Base-by-base conservation (phyloP, 2,888 invertebrate species). In the Parthenolecanium corni region DNA sequence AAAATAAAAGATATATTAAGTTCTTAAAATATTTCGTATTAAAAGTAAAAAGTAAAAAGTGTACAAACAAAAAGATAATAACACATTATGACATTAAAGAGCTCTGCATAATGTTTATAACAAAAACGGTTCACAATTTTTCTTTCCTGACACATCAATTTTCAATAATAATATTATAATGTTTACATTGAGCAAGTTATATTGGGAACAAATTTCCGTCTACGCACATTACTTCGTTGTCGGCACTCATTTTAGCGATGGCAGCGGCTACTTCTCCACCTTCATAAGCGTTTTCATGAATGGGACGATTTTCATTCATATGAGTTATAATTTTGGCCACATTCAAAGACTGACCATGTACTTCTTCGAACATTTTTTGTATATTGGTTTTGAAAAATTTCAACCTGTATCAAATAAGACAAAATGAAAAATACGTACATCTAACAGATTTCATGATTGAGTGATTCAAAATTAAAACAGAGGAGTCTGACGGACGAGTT, bases 151-250 rank as follows among this genome's bases (percentile, higher is more conserved):
- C 4, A 31, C 31, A 31, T 6, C 31, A 31, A 31, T 6, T 31
- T 31, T 31, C 4, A 31, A 31, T 9, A 31, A 31, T 6, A 31
- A 9, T 31, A 31, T n/a, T n/a, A n/a, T n/a, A n/a, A n/a, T 31
- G 9, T 31, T 6, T 9, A 31, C 31, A 31, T 9, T 31, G 31
- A 31, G 31, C 31, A 12, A 31, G 24, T 65, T 82, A 90, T 72
- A 92, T 89, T 54, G 89, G 78, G 75, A 89, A 88, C 31, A 92
- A 81, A 67, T 87, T 84, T 67, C 82, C 85, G 71, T 91, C 90
- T 0, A 89, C 83, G 69, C 89, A 77, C 94, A 96, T 94, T 65
- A 95, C 82, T 73, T 91, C 89, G 76, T 94, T 95, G 67, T 87
- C 90, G 40, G 85, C 84, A 3, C 86, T 85, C 93, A 96, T 92